phyloP scores from a whole-genome alignment of 2,797 vertebrate genomes.

The Chelidonichthys spinosus region DNA sequence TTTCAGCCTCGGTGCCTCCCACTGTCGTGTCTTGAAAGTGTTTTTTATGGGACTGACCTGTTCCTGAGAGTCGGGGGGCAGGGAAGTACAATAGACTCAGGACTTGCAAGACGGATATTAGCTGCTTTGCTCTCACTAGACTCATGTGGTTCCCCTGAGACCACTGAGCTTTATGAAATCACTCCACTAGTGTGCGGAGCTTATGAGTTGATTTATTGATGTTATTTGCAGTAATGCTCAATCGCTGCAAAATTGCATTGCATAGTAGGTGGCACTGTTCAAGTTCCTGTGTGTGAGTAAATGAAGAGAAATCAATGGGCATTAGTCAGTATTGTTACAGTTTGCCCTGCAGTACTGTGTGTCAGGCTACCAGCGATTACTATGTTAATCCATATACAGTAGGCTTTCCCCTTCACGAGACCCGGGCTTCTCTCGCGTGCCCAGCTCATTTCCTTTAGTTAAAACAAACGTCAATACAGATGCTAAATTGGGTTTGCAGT shows the following conservation, averaged over 20 bases:
- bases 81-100: slow-evolving; percentile 29
- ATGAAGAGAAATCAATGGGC: slow-evolving; percentile 14
- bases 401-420: slow-evolving; percentile 66
- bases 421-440: slow-evolving; percentile 35
- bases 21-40: slow-evolving; percentile 48
- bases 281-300: slow-evolving; percentile 17
- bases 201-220: slow-evolving; percentile 13
- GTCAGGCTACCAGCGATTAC: slow-evolving; percentile 40
- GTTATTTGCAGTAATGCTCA: slow-evolving; percentile 19
- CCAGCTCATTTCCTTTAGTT: slow-evolving; percentile 72
- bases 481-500: slow-evolving; percentile 66
- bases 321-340: slow-evolving; percentile 28
- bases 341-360: slow-evolving; percentile 19
- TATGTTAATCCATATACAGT: slow-evolving; percentile 65
- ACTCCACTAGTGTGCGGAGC: slow-evolving; percentile 16
- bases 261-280: background rate
- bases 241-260: background rate
- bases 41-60: slow-evolving; percentile 54
- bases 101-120: slow-evolving; percentile 32
- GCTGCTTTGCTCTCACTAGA: slow-evolving; percentile 33
- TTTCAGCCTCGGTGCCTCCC: slow-evolving; percentile 32
- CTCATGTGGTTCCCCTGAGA: slow-evolving; percentile 19
- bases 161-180: slow-evolving; percentile 21
- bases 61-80: slow-evolving; percentile 25
- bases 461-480: slow-evolving; percentile 62